phyloP scores from a whole-genome alignment of 2,888 invertebrate species.

The Cataglyphis cursor region DNA sequence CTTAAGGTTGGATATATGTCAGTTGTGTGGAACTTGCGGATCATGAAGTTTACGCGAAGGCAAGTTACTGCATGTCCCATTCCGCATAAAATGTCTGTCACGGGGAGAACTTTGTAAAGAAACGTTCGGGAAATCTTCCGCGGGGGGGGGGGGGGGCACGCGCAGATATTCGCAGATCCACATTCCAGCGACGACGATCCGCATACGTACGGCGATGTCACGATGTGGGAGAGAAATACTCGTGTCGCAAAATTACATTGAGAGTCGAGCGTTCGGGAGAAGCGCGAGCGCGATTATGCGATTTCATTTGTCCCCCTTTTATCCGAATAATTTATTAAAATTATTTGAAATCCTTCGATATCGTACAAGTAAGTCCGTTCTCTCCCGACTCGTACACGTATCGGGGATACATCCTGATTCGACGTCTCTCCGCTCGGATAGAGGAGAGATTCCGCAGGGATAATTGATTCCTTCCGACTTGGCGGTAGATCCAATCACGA shows the following conservation, averaged over 20 bases:
- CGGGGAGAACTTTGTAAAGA: conserved; percentile 41
- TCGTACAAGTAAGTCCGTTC: background rate
- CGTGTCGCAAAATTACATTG: conserved; percentile 19
- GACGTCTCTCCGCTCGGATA: conserved; percentile 26
- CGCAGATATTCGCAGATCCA: conserved; percentile 19
- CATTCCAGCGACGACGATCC: conserved; percentile 16
- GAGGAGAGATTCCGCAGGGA: conserved; percentile 62
- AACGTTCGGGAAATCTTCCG: conserved; percentile 4
- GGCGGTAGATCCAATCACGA: conserved; percentile 71
- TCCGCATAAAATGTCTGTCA: conserved; percentile 53
- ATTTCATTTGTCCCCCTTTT: no score
- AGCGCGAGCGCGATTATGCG: background rate
- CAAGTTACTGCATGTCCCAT: conserved; percentile 40
- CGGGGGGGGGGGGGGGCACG: no score
- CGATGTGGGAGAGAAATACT: background rate
- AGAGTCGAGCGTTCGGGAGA: background rate
- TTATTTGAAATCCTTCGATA: background rate
- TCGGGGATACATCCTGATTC: conserved; percentile 29
- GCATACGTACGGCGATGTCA: conserved; percentile 12
- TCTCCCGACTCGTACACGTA: background rate
- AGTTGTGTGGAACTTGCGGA: conserved; percentile 45
- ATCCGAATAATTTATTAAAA: conserved; percentile 30
- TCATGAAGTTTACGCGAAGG: conserved; percentile 44
- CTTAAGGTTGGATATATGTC: conserved; percentile 41
- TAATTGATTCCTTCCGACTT: conserved; percentile 74